Evolutionary conservation across 2,797 vertebrate genomes (phyloP), one percentile per base, ranked within the genome.

Genomic region (Bovichtus variegatus): DNA sequence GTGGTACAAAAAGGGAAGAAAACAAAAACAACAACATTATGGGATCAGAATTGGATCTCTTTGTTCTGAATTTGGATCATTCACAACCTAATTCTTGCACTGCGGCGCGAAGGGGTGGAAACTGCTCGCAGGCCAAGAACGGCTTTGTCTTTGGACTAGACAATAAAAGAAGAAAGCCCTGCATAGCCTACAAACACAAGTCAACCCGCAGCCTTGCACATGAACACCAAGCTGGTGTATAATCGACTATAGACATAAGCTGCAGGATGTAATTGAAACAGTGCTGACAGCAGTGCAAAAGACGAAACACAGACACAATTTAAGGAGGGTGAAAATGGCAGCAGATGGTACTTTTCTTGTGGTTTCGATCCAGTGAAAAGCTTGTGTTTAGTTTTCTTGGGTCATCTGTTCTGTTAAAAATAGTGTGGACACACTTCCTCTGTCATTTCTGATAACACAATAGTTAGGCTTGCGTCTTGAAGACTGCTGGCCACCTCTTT

Each of bases 191-290:
- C 82, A 91, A 93, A 82, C 85, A 83, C 61, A 63, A 91, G 86
- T 83, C 88, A 83, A 76, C 86, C 82, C 61, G 63, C 83, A 73
- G 89, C 85, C 72, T 78, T 82, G 72, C 77, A 78, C 84, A 72
- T 67, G 66, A 90, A 80, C 81, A 82, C 76, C 71, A 71, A 89
- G 84, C 76, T 74, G 67, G 71, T 90, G 89, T 93, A 34, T 34
- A 94, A 95, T 93, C 90, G 90, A 91, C 85, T 90, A 87, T 89
- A 90, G 91, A 93, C 88, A 88, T 90, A 94, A 94, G 90, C 92
- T 93, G 86, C 87, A 81, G 87, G 89, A 91, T 93, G 87, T 91
- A 92, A 94, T 91, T 91, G 89, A 93, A 94, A 93, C 88, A 84
- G 79, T 80, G 84, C 89, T 88, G 89, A 94, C 89, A 93, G 91